Evolutionary conservation across 2,113 vertebrate genomes (phyloP).

Genomic region (Tragelaphus imberbis): DNA sequence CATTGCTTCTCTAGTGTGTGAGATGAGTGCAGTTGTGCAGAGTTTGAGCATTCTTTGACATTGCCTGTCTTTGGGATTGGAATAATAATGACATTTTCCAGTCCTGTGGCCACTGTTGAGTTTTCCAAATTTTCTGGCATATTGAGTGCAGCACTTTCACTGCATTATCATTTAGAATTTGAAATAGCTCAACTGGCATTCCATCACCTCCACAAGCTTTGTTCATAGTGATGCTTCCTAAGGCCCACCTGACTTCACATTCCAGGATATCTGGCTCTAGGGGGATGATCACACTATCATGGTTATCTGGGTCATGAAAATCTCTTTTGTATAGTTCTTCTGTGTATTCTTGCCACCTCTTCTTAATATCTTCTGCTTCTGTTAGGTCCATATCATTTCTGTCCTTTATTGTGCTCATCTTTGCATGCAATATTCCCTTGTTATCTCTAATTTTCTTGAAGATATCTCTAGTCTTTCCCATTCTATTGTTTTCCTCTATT

Average conservation of each 20-base stretch:
- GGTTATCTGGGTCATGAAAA: not conserved
- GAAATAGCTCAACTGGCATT: not conserved
- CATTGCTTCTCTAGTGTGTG: not conserved
- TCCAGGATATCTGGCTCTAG: not conserved
- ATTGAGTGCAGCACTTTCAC: not conserved
- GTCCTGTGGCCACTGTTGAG: not conserved
- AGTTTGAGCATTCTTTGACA: not conserved
- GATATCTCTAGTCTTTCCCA: not conserved
- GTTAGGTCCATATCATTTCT: not conserved
- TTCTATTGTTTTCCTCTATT: not conserved
- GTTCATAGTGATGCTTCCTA: not conserved
- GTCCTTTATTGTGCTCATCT: not conserved
- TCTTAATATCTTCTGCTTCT: not conserved
- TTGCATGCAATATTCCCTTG: not conserved
- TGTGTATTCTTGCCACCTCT: not conserved
- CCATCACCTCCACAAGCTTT: not conserved
- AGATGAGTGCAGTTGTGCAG: not conserved
- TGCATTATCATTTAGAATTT: not conserved
- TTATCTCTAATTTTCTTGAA: not conserved
- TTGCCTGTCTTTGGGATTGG: not conserved
- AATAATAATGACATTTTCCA: not conserved
- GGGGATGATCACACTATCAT: not conserved
- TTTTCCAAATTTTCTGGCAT: not conserved
- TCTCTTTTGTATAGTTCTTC: not conserved
- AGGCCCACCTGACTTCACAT: not conserved